Percentiles rank a stretch among this genome's conserved stretches.
Conservation (phyloP, 2,113 vertebrate genomes). For the Tachycineta bicolor region DNA sequence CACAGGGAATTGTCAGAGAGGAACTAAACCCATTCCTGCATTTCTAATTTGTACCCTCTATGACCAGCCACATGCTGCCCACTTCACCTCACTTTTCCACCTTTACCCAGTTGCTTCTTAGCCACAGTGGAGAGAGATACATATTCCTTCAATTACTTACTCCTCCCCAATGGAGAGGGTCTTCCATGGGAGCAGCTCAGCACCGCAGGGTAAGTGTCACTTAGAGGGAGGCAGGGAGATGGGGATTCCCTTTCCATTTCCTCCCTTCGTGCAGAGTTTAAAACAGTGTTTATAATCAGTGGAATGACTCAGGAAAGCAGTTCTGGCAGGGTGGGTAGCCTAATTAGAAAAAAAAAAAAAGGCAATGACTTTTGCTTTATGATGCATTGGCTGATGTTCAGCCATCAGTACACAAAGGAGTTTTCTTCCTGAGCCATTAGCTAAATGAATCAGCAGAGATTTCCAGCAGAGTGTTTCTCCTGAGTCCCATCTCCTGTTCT, state of each 20-base stretch:
- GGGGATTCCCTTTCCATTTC: conserved; percentile 14
- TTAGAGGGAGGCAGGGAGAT: background rate
- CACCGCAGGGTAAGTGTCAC: background rate
- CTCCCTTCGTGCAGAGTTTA: background rate
- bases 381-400: background rate
- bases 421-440: conserved; percentile 29
- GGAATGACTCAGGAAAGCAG: background rate
- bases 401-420: background rate
- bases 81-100: background rate
- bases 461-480: background rate
- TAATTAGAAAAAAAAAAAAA: background rate
- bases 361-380: background rate
- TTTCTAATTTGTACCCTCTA: background rate
- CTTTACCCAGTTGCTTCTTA: background rate
- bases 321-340: background rate
- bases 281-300: background rate
- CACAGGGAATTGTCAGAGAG: background rate
- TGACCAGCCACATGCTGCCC: background rate
- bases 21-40: background rate
- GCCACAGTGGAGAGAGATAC: background rate
- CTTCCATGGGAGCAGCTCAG: background rate
- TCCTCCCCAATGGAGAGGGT: background rate
- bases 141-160: background rate
- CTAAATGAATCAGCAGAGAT: conserved; percentile 24
- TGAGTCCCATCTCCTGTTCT: background rate